A percentile compares a stretch with the other conserved stretches of the same genome.
Conservation (phyloP, 2,888 invertebrate species). For the Zonitis immaculata region DNA sequence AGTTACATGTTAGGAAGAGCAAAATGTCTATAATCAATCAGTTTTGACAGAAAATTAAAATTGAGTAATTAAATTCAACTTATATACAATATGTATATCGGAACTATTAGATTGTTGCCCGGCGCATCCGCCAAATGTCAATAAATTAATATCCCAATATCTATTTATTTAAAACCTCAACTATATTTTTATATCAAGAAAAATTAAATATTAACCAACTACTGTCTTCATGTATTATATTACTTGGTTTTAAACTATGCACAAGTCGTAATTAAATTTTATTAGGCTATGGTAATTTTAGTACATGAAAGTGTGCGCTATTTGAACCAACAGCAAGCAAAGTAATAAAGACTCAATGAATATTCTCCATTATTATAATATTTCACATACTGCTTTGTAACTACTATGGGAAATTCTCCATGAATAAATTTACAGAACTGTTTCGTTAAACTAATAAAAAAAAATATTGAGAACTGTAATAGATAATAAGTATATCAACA, state of each 20-base stretch:
- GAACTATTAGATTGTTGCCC: neutral
- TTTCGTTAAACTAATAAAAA: neutral
- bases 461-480: neutral
- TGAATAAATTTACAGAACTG: neutral
- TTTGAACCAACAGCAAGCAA: neutral
- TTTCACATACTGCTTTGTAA: slow-evolving; percentile 1
- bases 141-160: too few species aligned
- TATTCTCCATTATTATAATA: slow-evolving; percentile 4
- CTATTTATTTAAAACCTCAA: too few species aligned
- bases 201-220: slow-evolving; percentile 4
- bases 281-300: slow-evolving; percentile 7
- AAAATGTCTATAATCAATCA: neutral
- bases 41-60: neutral
- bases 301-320: slow-evolving; percentile 6
- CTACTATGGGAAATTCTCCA: neutral
- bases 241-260: slow-evolving; percentile 5
- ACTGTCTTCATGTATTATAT: slow-evolving; percentile 1
- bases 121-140: neutral
- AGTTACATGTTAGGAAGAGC: neutral
- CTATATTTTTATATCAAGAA: too few species aligned
- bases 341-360: slow-evolving; percentile 7
- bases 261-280: slow-evolving; percentile 7
- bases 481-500: too few species aligned
- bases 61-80: neutral
- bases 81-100: too few species aligned